Base-by-base conservation (phyloP, 1,140 invertebrate genomes). In the Watersipora subatra region DNA sequence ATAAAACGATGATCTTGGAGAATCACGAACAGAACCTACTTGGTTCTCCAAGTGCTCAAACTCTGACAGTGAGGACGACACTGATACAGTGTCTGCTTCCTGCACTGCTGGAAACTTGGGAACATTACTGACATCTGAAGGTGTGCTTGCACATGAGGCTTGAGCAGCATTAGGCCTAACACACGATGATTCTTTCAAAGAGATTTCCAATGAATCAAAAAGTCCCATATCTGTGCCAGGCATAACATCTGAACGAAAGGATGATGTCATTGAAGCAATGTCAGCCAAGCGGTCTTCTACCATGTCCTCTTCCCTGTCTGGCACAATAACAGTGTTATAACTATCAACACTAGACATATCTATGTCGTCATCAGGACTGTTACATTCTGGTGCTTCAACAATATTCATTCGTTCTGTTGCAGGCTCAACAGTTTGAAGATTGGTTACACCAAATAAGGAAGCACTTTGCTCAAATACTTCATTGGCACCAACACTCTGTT, bases 341-440 rank as follows among this genome's bases (percentile, higher is more conserved):
- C 58, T 59, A 59, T 59, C 58, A 28, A 59, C 58, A 28, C 58
- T 59, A 24, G 58, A 59, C 17, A 59, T 59, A 24, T 59, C 58
- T 12, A 22, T 22, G 17, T 59, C 58, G 58, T 59, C 58, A 22
- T 59, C 58, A 59, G 22, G 22, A 22, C 58, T 59, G 58, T 59
- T 28, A 28, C 17, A 7, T 28, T 59, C 58, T 12, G 22, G 17
- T 12, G 58, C 7, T 7, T 59, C 58, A 28, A 28, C 22, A 22
- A 22, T 22, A 28, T 7, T 12, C 7, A 22, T 22, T 17, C 22
- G 22, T 24, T 59, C 7, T 17, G 46, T 55, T 17, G 46, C 22
- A 17, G 46, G 46, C 46, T 55, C 46, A 22, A 17, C 17, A 17
- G 46, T 55, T 17, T 17, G 17, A 17, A 55, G 46, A n/a, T n/a